These are phyloP conservation scores for Oceanites oceanicus DNA, from an alignment of 2,113 vertebrate species.

Conservation along the genomic window DNA sequence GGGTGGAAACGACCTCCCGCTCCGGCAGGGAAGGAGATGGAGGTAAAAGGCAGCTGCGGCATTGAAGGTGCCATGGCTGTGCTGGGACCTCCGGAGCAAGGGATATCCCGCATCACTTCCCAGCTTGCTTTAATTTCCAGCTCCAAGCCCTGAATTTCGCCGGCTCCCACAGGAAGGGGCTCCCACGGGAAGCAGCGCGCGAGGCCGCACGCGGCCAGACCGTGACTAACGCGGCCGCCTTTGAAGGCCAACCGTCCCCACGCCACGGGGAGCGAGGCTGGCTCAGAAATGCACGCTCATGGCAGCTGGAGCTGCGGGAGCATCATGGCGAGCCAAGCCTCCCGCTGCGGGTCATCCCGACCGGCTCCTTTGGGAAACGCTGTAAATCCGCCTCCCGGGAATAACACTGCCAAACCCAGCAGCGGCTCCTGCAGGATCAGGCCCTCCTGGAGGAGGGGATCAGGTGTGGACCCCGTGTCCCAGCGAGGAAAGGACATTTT, in stretches of 20 bases:
- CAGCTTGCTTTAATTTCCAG: background rate
- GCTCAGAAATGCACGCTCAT: rapidly evolving
- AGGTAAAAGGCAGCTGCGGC: background rate
- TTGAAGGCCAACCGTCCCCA: background rate
- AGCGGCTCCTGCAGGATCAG: rapidly evolving
- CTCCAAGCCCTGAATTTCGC: background rate
- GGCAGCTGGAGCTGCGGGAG: background rate
- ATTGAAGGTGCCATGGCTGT: background rate
- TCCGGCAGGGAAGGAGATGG: background rate
- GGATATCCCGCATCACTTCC: rapidly evolving
- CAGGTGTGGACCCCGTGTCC: background rate
- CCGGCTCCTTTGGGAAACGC: background rate
- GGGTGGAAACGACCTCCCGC: background rate
- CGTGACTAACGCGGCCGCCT: background rate
- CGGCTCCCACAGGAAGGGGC: background rate
- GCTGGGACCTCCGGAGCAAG: rapidly evolving
- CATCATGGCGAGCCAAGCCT: background rate
- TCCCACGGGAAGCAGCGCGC: background rate
- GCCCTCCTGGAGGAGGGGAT: background rate
- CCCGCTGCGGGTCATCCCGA: background rate
- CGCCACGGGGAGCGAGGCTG: rapidly evolving
- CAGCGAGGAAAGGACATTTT: background rate
- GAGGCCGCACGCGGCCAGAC: background rate
- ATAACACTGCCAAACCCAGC: background rate
- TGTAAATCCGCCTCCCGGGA: background rate